A percentile compares a stretch with the other conserved stretches of the same genome.
phyloP scores from a whole-genome alignment of 1,140 invertebrate species.

The Nylanderia fulva region DNA sequence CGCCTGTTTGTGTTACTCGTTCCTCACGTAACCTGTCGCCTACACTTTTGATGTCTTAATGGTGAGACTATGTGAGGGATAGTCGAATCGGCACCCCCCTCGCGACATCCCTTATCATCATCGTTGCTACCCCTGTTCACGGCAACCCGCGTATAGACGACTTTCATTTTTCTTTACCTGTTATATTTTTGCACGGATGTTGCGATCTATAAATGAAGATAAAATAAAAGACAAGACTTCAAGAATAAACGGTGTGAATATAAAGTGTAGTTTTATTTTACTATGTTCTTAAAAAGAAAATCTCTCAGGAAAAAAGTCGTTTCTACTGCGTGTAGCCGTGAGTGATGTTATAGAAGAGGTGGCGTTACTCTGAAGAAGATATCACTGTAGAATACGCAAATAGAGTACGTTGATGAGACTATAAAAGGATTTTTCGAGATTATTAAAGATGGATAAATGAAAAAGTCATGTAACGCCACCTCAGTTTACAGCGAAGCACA shows the following conservation, averaged over 20 bases:
- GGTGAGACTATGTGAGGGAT: constrained; percentile 64
- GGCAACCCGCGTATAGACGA: constrained; percentile 58
- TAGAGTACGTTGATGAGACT: neutral
- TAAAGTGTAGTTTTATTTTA: too few relatives aligned
- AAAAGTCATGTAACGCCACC: constrained; percentile 54
- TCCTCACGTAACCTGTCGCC: constrained; percentile 51
- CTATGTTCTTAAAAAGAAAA: neutral
- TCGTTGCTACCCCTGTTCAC: constrained; percentile 49
- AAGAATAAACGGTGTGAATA: neutral
- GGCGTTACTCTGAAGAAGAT: constrained; percentile 39
- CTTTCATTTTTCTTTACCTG: neutral
- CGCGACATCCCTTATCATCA: constrained; percentile 63
- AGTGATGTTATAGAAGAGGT: constrained; percentile 59
- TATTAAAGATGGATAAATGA: neutral
- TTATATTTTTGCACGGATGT: neutral
- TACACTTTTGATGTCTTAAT: constrained; percentile 66
- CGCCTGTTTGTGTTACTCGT: constrained; percentile 68
- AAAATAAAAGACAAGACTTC: constrained; percentile 9
- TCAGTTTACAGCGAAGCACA: constrained; percentile 68
- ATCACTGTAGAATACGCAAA: neutral
- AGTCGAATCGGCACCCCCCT: constrained; percentile 66
- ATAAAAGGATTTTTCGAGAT: neutral
- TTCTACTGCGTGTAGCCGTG: constrained; percentile 39
- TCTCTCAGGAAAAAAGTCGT: constrained; percentile 22
- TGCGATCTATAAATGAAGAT: neutral